Percentiles rank a stretch among this genome's conserved stretches.
Conservation (phyloP, 2,888 invertebrate genomes). For the Empis livida region DNA sequence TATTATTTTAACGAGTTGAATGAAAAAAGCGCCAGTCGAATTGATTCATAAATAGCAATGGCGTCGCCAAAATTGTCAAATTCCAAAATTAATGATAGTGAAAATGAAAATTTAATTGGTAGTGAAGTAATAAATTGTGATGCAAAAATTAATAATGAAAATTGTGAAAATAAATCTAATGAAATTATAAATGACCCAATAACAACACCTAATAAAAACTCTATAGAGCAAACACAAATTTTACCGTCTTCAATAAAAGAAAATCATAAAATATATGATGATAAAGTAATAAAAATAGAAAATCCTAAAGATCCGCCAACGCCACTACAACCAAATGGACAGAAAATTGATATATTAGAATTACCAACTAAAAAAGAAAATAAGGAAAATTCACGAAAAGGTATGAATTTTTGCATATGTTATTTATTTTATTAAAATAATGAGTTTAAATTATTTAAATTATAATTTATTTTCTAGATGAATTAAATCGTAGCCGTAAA, state of each 20-base stretch:
- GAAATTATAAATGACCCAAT: background rate
- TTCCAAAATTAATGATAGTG: background rate
- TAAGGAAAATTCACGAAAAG: background rate
- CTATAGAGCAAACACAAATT: no score
- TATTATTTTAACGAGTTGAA: background rate
- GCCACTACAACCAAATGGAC: no score
- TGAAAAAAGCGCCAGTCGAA: background rate
- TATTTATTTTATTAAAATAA: no score
- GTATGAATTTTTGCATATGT: background rate
- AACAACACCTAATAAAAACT: no score
- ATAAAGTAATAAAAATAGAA: background rate
- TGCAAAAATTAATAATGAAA: background rate
- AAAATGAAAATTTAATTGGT: background rate
- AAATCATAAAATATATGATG: background rate
- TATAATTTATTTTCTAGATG: background rate
- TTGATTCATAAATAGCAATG: conserved; percentile 4
- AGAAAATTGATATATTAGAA: background rate
- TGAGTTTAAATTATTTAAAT: no score
- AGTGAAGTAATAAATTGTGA: background rate
- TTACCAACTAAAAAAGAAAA: background rate
- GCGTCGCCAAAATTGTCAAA: conserved; percentile 9
- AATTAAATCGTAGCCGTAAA: conserved; percentile 22
- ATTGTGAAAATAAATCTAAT: background rate
- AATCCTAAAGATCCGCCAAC: no score
- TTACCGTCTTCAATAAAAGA: background rate